phyloP scores from a whole-genome alignment of 2,113 vertebrate species.

The Cheilinus undulatus region DNA sequence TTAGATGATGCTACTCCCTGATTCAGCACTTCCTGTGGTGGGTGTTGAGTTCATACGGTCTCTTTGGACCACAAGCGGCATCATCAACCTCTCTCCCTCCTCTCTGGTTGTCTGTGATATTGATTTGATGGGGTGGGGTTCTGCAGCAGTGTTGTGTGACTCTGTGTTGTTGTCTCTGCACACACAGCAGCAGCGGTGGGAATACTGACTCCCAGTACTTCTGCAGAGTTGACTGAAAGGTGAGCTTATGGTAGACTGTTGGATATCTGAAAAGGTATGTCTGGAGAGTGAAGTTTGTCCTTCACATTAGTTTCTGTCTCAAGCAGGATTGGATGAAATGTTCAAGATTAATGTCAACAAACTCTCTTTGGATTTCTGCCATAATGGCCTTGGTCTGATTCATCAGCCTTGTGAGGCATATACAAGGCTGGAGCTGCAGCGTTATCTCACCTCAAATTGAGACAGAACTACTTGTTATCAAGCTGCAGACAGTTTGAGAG shows the following conservation, averaged over 20 bases:
- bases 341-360: not conserved
- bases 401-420: slow-evolving; percentile 17
- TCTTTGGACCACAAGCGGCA: slow-evolving; percentile 15
- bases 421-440: not conserved
- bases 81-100: not conserved
- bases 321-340: not conserved
- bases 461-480: slow-evolving; percentile 36
- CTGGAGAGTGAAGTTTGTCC: not conserved
- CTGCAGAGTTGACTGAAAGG: not conserved
- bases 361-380: slow-evolving; percentile 32
- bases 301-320: slow-evolving; percentile 6
- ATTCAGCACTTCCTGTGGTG: slow-evolving; percentile 30
- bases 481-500: slow-evolving; percentile 33
- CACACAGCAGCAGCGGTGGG: slow-evolving; percentile 13
- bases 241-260: not conserved
- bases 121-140: slow-evolving; percentile 55
- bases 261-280: not conserved
- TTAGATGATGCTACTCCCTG: slow-evolving; percentile 18
- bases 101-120: slow-evolving; percentile 37
- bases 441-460: slow-evolving; percentile 23
- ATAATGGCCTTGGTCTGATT: not conserved
- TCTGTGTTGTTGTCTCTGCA: slow-evolving; percentile 25
- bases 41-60: slow-evolving; percentile 21
- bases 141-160: slow-evolving; percentile 45
- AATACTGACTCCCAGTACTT: not conserved